Evolutionary conservation across 2,797 vertebrate species (phyloP).

Genomic region (Notamacropus eugenii): DNA sequence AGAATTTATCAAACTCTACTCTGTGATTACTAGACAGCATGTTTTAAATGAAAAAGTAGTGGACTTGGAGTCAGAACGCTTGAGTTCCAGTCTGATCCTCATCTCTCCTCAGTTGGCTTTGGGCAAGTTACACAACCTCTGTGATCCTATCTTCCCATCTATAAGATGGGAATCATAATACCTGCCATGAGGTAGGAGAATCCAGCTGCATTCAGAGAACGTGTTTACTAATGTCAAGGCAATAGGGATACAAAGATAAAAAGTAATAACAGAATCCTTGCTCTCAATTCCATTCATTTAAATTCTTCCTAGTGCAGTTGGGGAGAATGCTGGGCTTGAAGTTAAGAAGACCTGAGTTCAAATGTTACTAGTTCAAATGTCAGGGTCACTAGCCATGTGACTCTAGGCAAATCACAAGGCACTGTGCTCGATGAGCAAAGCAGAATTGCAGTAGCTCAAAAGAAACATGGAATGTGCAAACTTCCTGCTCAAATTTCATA

Average conservation of each 20-base stretch:
- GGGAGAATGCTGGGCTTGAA: neutral
- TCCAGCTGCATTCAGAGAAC: neutral
- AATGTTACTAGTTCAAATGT: neutral
- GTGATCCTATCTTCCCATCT: neutral
- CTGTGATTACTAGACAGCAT: neutral
- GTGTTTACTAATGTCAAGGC: neutral
- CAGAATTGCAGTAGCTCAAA: neutral
- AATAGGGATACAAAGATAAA: neutral
- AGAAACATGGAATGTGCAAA: neutral
- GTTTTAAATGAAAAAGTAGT: constrained; percentile 13
- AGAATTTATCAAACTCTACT: neutral
- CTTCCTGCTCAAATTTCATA: neutral
- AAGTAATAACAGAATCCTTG: neutral
- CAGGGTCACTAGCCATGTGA: neutral
- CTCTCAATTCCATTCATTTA: neutral
- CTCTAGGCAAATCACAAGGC: neutral
- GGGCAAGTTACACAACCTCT: neutral
- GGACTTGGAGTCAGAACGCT: neutral
- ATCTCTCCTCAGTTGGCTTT: neutral
- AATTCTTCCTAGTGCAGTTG: neutral
- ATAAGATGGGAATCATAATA: neutral
- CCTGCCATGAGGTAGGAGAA: neutral
- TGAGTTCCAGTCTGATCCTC: neutral
- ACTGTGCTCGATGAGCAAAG: neutral
- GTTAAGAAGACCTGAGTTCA: neutral